phyloP scores from a whole-genome alignment of 2,797 vertebrate species.

The Lithobates pipiens region DNA sequence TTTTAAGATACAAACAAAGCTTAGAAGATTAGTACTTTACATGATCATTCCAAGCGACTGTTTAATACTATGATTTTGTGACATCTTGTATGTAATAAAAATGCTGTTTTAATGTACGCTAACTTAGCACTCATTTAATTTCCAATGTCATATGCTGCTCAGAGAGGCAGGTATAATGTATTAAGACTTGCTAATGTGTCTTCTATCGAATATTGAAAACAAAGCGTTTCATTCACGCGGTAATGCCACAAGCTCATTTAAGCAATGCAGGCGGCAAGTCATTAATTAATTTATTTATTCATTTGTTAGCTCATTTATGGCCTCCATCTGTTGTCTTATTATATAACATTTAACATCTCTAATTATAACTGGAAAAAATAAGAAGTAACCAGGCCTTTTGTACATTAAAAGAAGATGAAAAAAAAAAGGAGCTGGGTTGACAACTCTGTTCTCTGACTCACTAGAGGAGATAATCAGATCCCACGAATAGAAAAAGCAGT shows the following conservation, averaged over 20 bases:
- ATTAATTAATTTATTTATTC: constrained; percentile 51
- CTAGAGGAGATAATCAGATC: constrained; percentile 43
- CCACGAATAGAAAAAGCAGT: constrained; percentile 16
- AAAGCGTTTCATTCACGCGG: constrained; percentile 14
- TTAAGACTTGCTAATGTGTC: constrained; percentile 50
- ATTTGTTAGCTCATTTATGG: constrained; percentile 39
- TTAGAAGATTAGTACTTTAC: background rate
- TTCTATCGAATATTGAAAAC: constrained; percentile 15
- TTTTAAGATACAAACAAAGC: too few species aligned
- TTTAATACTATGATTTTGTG: constrained; percentile 1
- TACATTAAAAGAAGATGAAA: constrained; percentile 16
- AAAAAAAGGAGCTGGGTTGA: constrained; percentile 17
- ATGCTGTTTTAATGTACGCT: constrained; percentile 22
- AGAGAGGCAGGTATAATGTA: constrained; percentile 30
- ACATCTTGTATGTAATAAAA: constrained; percentile 5
- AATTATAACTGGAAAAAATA: constrained; percentile 46
- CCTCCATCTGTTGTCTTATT: constrained; percentile 55
- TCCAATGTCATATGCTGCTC: constrained; percentile 24
- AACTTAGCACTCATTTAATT: constrained; percentile 29
- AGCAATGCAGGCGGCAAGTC: constrained; percentile 30
- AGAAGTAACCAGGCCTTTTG: constrained; percentile 15
- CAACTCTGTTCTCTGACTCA: constrained; percentile 17
- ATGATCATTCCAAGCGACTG: background rate
- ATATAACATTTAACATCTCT: constrained; percentile 45
- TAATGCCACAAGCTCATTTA: constrained; percentile 34